Evolutionary conservation across 2,888 invertebrate species (phyloP).

Genomic region (Sinotaia quadrata): DNA sequence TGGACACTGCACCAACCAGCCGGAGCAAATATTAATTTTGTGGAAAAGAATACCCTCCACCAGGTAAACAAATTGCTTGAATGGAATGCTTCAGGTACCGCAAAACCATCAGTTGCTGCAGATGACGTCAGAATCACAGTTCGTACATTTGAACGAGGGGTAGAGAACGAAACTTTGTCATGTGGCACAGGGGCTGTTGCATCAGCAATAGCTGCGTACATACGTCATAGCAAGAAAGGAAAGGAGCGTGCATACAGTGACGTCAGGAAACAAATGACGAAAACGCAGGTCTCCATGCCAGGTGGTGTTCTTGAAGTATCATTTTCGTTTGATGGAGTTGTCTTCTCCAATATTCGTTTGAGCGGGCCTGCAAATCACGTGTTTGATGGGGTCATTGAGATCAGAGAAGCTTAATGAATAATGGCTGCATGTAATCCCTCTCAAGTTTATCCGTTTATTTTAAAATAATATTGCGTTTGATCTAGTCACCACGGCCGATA

Average conservation of each 20-base stretch:
- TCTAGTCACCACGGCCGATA: no score
- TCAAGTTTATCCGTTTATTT: no score
- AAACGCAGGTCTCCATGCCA: conserved; percentile 15
- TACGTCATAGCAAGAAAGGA: background rate
- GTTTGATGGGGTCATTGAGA: conserved; percentile 33
- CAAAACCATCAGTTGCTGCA: no score
- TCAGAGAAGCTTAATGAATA: no score
- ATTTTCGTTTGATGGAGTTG: conserved; percentile 7
- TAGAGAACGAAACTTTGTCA: conserved; percentile 49
- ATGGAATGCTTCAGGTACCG: no score
- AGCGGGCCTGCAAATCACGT: conserved; percentile 38
- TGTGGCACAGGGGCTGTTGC: conserved; percentile 55
- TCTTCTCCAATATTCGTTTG: conserved; percentile 30
- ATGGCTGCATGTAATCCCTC: no score
- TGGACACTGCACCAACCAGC: conserved; percentile 19
- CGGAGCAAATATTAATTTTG: conserved; percentile 48
- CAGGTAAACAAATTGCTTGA: no score
- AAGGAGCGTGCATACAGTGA: background rate
- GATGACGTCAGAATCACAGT: conserved; percentile 7
- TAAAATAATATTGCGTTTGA: no score
- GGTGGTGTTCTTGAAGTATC: conserved; percentile 34
- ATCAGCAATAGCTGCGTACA: conserved; percentile 36
- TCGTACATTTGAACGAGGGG: conserved; percentile 51
- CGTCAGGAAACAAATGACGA: background rate
- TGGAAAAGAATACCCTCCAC: background rate